phyloP scores from a whole-genome alignment of 2,888 invertebrate genomes.

The Cheilosia vulpina region DNA sequence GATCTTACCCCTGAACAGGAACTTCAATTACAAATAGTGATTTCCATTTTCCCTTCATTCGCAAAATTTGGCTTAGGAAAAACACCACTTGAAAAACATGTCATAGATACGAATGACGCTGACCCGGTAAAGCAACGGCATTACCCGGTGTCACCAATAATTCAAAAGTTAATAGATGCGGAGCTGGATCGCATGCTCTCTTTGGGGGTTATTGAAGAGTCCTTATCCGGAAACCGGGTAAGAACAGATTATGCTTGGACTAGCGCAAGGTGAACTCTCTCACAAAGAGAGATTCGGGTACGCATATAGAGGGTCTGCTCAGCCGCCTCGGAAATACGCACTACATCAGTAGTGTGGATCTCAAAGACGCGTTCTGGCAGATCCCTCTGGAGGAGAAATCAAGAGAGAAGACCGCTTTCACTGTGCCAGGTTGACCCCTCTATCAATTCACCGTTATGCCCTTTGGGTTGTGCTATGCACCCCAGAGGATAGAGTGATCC shows the following conservation, averaged over 20 bases:
- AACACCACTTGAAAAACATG: too few species aligned
- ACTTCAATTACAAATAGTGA: not conserved
- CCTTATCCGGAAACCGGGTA: not conserved
- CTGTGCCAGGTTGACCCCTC: not conserved
- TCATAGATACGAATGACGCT: too few species aligned
- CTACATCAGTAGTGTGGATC: conserved; percentile 7
- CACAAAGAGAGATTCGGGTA: not conserved
- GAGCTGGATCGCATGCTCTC: conserved; percentile 21
- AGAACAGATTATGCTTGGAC: not conserved
- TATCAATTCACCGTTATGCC: not conserved
- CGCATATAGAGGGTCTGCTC: conserved; percentile 4
- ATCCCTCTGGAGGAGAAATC: not conserved
- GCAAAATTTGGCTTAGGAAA: too few species aligned
- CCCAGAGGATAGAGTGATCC: conserved; percentile 2
- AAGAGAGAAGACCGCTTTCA: not conserved
- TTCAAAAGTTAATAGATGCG: not conserved
- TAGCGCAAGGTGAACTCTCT: conserved; percentile 3
- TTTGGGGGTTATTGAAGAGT: conserved; percentile 8
- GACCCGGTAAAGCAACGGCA: too few species aligned
- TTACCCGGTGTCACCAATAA: not conserved
- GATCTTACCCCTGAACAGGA: not conserved
- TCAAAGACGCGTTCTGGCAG: not conserved
- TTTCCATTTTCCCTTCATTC: not conserved
- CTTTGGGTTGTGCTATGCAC: not conserved
- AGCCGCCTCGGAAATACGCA: conserved; percentile 1